These are phyloP conservation scores for Phataginus tetradactyla DNA, from an alignment of 2,797 vertebrate genomes.

Conservation along the genomic window DNA sequence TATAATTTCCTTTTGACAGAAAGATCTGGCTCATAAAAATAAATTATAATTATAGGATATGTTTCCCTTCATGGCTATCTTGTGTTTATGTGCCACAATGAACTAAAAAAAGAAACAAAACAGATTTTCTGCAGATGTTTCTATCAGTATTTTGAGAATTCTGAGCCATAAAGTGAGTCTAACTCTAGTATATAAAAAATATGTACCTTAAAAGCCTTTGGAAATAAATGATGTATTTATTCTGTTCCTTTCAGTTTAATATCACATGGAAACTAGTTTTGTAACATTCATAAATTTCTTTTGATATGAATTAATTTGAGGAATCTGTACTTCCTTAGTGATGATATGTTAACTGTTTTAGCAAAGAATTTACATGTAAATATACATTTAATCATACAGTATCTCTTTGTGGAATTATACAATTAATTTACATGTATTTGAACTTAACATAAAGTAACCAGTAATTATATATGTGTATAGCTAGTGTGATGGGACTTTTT, in stretches of 20 bases:
- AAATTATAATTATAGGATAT: background rate
- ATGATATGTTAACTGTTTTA: background rate
- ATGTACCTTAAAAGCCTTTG: background rate
- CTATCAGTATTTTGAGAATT: constrained; percentile 7
- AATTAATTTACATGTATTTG: background rate
- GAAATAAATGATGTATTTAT: constrained; percentile 25
- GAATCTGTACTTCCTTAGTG: background rate
- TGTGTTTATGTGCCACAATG: background rate
- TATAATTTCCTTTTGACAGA: constrained; percentile 7
- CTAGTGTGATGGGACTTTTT: background rate
- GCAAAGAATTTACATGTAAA: background rate
- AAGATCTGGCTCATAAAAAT: constrained; percentile 9
- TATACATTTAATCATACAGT: background rate
- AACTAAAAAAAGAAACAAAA: background rate
- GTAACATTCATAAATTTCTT: constrained; percentile 15
- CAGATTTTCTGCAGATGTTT: constrained; percentile 42
- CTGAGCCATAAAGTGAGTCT: background rate
- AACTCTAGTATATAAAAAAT: constrained; percentile 20
- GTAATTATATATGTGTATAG: background rate
- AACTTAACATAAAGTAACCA: constrained; percentile 23
- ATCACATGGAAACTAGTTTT: background rate
- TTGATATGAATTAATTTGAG: constrained; percentile 26
- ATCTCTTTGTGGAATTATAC: background rate
- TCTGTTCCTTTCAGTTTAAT: background rate
- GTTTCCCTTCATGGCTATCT: background rate